Conservation (phyloP, 2,888 invertebrate species). For the Schizotus pectinicornis region DNA sequence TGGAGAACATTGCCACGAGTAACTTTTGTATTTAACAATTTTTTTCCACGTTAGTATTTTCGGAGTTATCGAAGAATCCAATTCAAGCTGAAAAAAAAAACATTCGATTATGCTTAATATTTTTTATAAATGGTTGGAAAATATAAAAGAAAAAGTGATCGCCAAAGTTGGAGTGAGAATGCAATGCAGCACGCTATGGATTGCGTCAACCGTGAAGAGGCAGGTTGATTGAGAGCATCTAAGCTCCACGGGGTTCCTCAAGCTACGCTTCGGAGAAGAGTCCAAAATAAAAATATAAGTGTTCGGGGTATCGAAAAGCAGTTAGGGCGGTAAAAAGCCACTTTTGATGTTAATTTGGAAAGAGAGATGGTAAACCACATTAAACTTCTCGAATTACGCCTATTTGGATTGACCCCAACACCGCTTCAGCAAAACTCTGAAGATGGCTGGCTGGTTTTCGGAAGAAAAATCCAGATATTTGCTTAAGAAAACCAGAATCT, state of each 20-base stretch:
- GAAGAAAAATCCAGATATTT: conserved; percentile 4
- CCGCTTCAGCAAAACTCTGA: neutral
- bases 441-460: neutral
- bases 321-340: neutral
- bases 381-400: conserved; percentile 2
- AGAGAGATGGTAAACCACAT: conserved; percentile 7
- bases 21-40: too few species aligned
- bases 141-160: too few species aligned
- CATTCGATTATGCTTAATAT: too few species aligned
- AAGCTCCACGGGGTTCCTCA: neutral
- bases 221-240: too few species aligned
- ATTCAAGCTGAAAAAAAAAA: too few species aligned
- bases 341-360: conserved; percentile 1
- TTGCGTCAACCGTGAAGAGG: too few species aligned
- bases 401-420: conserved; percentile 7
- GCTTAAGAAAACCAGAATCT: conserved; percentile 10
- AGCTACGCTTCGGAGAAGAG: conserved; percentile 3
- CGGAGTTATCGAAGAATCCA: too few species aligned
- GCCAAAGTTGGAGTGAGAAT: too few species aligned
- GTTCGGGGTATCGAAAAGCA: neutral
- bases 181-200: too few species aligned
- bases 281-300: neutral
- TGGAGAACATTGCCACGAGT: too few species aligned
- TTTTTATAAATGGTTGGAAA: too few species aligned
- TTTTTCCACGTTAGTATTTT: too few species aligned